phyloP scores from a whole-genome alignment of 2,888 invertebrate genomes.

The Drosophila lacicola region DNA sequence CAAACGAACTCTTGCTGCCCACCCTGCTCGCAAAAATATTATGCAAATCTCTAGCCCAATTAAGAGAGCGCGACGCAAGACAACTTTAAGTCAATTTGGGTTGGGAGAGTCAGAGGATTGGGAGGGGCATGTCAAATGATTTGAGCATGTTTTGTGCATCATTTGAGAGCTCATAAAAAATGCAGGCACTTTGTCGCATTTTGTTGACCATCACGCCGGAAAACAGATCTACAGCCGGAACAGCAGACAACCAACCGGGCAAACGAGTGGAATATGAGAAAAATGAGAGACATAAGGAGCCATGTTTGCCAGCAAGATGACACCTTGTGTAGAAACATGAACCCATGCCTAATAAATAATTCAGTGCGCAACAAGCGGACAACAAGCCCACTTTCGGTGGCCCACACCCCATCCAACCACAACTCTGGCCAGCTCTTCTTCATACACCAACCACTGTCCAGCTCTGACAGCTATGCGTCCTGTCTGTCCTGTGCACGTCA shows the following conservation, averaged over 20 bases:
- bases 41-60: conserved; percentile 58
- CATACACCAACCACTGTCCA: conserved; percentile 21
- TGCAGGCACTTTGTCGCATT: conserved; percentile 65
- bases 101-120: not conserved
- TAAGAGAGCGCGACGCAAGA: conserved; percentile 27
- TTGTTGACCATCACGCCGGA: conserved; percentile 32
- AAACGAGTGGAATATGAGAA: conserved; percentile 29
- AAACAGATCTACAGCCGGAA: not conserved
- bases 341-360: conserved; percentile 80
- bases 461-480: conserved; percentile 26
- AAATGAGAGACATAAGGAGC: conserved; percentile 32
- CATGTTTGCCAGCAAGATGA: conserved; percentile 60
- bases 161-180: conserved; percentile 63
- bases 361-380: conserved; percentile 78
- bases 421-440: not conserved
- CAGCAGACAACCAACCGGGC: conserved; percentile 2
- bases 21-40: conserved; percentile 48
- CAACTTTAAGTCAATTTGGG: conserved; percentile 55
- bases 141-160: conserved; percentile 55
- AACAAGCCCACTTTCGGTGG: conserved; percentile 68
- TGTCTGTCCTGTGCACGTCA: conserved; percentile 34
- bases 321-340: conserved; percentile 66
- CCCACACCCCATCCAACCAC: conserved; percentile 2
- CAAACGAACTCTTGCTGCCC: conserved; percentile 8
- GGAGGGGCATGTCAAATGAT: conserved; percentile 31